These are phyloP conservation scores for Scolopax rusticola DNA, from an alignment of 2,797 vertebrate genomes.

Conservation along the genomic window DNA sequence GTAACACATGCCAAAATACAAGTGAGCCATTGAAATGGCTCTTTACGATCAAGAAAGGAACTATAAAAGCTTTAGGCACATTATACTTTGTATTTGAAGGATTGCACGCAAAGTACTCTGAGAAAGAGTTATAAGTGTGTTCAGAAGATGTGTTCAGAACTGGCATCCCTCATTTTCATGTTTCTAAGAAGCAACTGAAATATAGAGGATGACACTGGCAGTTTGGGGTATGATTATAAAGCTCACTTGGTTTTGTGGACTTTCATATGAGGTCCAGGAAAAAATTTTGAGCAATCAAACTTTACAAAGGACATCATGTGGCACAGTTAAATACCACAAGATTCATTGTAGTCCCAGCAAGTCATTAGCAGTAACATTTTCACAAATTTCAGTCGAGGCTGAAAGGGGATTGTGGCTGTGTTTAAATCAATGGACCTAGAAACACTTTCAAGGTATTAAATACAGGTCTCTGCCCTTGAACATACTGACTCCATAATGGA, in stretches of 20 bases:
- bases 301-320: constrained; percentile 13
- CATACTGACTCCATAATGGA: background rate
- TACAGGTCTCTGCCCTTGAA: background rate
- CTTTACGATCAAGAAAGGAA: background rate
- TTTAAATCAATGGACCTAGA: constrained; percentile 5
- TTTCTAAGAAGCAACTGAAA: background rate
- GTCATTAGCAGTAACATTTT: background rate
- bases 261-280: background rate
- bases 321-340: background rate
- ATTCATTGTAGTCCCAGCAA: background rate
- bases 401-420: background rate
- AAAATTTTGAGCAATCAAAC: constrained; percentile 4
- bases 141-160: background rate
- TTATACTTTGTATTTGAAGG: background rate
- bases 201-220: background rate
- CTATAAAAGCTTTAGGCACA: background rate
- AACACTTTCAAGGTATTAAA: background rate
- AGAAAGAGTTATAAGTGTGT: background rate
- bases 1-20: background rate
- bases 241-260: background rate
- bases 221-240: background rate
- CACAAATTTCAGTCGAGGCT: background rate
- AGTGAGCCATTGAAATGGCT: background rate
- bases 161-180: background rate
- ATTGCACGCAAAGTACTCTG: background rate